phyloP scores from a whole-genome alignment of 2,113 vertebrate species.

The Microcebus tavaratra region DNA sequence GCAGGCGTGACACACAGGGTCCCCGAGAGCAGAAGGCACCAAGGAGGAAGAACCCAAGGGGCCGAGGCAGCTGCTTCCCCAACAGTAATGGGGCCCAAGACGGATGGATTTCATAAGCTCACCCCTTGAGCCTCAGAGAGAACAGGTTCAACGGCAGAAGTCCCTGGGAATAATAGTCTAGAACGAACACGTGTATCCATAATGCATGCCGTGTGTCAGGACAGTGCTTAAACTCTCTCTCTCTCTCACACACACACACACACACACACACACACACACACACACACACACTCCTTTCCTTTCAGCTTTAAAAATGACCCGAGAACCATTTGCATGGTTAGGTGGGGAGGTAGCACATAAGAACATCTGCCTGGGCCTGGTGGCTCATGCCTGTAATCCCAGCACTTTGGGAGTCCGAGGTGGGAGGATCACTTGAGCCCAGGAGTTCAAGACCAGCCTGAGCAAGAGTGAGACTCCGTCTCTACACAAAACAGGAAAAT shows the following conservation, averaged over 20 bases:
- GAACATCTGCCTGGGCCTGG: rapidly evolving
- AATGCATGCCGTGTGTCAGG: background rate
- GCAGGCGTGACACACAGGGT: background rate
- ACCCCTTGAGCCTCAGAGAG: rapidly evolving
- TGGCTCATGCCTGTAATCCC: too few species aligned
- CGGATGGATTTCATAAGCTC: background rate
- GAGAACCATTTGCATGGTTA: background rate
- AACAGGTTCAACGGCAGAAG: rapidly evolving
- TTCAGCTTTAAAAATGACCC: background rate
- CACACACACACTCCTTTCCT: background rate
- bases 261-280: too few species aligned
- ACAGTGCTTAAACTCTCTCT: background rate
- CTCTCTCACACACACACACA: too few species aligned
- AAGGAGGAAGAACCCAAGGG: background rate
- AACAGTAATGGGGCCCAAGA: background rate
- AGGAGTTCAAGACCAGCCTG: too few species aligned
- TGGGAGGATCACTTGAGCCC: too few species aligned
- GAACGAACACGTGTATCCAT: background rate
- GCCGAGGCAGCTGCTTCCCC: background rate
- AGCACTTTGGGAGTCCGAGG: too few species aligned
- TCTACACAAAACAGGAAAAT: too few species aligned
- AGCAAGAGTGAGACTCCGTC: too few species aligned
- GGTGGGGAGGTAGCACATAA: background rate
- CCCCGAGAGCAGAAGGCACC: background rate
- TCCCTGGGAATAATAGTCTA: background rate